These are phyloP conservation scores for Eupeodes latifasciatus DNA, from an alignment of 2,888 invertebrate species.

Conservation along the genomic window DNA sequence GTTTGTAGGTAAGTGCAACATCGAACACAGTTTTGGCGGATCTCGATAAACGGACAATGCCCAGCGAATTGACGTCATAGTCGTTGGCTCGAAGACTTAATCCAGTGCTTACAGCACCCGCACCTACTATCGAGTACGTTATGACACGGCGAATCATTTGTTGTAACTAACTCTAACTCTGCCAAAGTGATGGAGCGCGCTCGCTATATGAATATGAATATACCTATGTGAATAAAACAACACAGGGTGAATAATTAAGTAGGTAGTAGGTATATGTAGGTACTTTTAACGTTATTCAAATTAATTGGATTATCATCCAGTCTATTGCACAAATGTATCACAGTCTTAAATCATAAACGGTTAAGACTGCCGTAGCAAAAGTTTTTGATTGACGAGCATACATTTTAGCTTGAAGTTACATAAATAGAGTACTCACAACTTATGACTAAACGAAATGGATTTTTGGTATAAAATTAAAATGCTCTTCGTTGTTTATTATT, in stretches of 20 bases:
- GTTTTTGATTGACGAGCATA: background rate
- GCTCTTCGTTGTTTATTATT: constrained; percentile 26
- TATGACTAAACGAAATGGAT: constrained; percentile 22
- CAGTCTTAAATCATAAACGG: constrained; percentile 36
- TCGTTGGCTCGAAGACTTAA: constrained; percentile 88
- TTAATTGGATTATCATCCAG: constrained; percentile 51
- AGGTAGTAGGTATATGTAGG: too few species aligned
- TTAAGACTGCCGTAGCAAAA: background rate
- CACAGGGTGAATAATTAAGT: constrained; percentile 25
- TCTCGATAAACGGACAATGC: constrained; percentile 94
- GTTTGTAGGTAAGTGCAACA: constrained; percentile 92
- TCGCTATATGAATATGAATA: constrained; percentile 43
- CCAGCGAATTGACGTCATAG: constrained; percentile 90
- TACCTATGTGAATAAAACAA: constrained; percentile 27
- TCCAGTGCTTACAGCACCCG: constrained; percentile 84
- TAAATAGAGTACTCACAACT: constrained; percentile 61
- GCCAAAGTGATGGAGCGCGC: constrained; percentile 1
- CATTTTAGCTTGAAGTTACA: constrained; percentile 55
- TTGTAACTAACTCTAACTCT: constrained; percentile 46
- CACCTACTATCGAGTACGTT: constrained; percentile 85
- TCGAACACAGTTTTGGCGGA: constrained; percentile 92
- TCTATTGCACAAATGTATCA: constrained; percentile 57
- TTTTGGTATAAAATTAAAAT: constrained; percentile 33
- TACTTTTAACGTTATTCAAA: constrained; percentile 28
- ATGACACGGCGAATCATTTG: constrained; percentile 82